Evolutionary conservation across 2,888 invertebrate genomes (phyloP), one percentile per base, ranked within the genome.

Genomic region (Synergus itoensis): DNA sequence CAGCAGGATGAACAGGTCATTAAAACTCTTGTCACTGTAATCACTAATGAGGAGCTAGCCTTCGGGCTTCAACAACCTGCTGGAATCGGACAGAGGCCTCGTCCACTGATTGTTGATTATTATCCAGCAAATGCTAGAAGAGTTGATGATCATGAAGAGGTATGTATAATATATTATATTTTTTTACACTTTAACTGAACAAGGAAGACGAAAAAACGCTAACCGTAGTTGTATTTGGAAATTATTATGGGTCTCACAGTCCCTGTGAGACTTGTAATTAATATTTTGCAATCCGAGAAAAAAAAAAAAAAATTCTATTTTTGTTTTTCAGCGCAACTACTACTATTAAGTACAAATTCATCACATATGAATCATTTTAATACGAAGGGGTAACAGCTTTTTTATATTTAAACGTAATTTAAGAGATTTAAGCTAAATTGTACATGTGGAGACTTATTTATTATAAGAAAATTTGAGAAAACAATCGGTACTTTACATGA

Each of bases 51-150:
- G 88, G 97, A 97, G 88, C 94, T 94, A 84, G 94, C 94, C 11
- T 93, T 95, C 12, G 95, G 95, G 0, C 91, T 97, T 7, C 94
- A 94, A 78, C 95, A 96, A 87, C 97, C 97, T 0, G 92, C 94
- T 8, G 96, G 96, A 0, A 95, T 97, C 80, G 97, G 97, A 0
- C 96, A 96, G 90, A 93, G 96, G 76, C 97, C 97, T 0, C 94
- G 95, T 85, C 95, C 96, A 3, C 92, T 95, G n/a, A 93, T 94
- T 0, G 92, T 94, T 1, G 95, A 95, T 85, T 93, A 94, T 40
- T 93, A 94, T 88, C 92, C 92, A 62, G 90, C 90, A 5, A 91
- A 90, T 85, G 86, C 89, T 4, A 88, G 89, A 83, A 87, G 88
- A 76, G 76, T 86, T 28, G 92, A 92, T 7, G 91, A 91, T 64